Evolutionary conservation across 1,140 invertebrate genomes (phyloP).

Genomic region (Drosophila takahashii): DNA sequence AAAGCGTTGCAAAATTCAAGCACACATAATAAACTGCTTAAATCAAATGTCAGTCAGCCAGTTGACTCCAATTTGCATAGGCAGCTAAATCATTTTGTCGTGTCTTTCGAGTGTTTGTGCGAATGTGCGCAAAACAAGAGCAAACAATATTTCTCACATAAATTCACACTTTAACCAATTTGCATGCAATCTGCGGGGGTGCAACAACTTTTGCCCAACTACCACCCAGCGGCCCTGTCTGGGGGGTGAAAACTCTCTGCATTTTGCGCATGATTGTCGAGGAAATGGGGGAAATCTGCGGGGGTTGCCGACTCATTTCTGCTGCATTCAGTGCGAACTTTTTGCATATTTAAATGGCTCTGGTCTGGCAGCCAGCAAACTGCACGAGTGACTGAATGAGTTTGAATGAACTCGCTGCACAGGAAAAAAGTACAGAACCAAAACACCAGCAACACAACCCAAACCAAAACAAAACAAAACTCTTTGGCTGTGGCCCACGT

Average conservation of each 20-base stretch:
- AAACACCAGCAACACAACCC: constrained; percentile 15
- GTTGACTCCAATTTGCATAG: constrained; percentile 82
- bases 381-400: constrained; percentile 78
- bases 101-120: constrained; percentile 55
- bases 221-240: constrained; percentile 14
- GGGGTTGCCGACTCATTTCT: constrained; percentile 46
- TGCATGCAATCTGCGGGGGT: constrained; percentile 83
- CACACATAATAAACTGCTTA: constrained; percentile 39
- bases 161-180: constrained; percentile 85
- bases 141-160: constrained; percentile 85
- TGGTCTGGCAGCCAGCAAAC: constrained; percentile 49
- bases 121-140: constrained; percentile 71
- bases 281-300: constrained; percentile 4
- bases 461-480: constrained; percentile 17
- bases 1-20: background rate
- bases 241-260: constrained; percentile 30
- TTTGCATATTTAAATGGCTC: constrained; percentile 77
- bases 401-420: constrained; percentile 79
- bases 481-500: constrained; percentile 29
- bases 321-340: constrained; percentile 72
- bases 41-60: constrained; percentile 78
- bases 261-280: constrained; percentile 41
- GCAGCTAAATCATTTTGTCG: constrained; percentile 82
- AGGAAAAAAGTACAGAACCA: constrained; percentile 24
- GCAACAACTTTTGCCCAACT: constrained; percentile 51